Conservation (phyloP, 2,113 vertebrate species). For the Nematolebias whitei region DNA sequence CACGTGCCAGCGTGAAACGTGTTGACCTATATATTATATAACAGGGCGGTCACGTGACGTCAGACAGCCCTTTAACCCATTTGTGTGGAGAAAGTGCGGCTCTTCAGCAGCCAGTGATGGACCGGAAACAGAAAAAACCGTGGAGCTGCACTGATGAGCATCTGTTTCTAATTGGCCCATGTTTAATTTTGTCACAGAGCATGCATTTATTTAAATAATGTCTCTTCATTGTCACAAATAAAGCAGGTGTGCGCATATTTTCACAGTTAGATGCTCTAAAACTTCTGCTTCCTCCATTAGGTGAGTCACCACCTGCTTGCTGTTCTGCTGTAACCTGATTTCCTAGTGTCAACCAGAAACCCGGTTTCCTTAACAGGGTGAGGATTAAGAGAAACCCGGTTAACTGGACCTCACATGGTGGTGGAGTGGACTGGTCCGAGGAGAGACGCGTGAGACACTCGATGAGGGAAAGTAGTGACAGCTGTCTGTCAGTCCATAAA, state of each 20-base stretch:
- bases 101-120: neutral
- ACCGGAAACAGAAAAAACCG: constrained; percentile 4
- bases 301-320: constrained; percentile 10
- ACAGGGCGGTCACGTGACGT: constrained; percentile 63
- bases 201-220: too few species aligned
- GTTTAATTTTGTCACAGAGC: too few species aligned
- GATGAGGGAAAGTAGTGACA: too few species aligned
- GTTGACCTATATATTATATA: constrained; percentile 81
- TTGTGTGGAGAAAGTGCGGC: constrained; percentile 59
- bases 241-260: too few species aligned
- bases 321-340: constrained; percentile 40
- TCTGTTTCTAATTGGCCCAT: neutral
- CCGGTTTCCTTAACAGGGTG: constrained; percentile 28
- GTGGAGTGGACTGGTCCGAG: neutral
- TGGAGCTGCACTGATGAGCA: neutral
- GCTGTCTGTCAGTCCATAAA: too few species aligned
- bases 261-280: neutral
- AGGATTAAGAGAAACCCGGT: constrained; percentile 45
- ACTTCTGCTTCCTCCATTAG: neutral
- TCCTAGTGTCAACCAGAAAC: constrained; percentile 35
- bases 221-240: too few species aligned
- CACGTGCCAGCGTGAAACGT: constrained; percentile 74
- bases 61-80: constrained; percentile 54
- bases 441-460: too few species aligned
- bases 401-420: constrained; percentile 6